Evolutionary conservation across 2,888 invertebrate species (phyloP).

Genomic region (Plagodis pulveraria): DNA sequence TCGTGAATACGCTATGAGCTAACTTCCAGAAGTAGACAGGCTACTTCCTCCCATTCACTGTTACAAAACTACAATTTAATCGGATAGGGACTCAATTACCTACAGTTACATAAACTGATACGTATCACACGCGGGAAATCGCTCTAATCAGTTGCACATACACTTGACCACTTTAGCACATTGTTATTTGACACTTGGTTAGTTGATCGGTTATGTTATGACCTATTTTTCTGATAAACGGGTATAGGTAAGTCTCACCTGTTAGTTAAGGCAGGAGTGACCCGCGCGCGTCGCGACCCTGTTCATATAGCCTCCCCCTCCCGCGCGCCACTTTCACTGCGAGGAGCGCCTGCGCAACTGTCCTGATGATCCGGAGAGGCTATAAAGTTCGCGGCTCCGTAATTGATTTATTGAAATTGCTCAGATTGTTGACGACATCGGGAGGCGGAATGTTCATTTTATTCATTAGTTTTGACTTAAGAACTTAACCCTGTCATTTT

Average conservation of each 20-base stretch:
- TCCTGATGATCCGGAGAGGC: constrained; percentile 59
- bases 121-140: constrained; percentile 42
- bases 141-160: constrained; percentile 49
- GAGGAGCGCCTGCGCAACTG: constrained; percentile 64
- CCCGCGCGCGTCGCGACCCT: constrained; percentile 66
- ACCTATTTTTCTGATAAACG: constrained; percentile 29
- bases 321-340: constrained; percentile 67
- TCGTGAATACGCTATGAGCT: not conserved
- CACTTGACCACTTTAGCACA: constrained; percentile 53
- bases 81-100: constrained; percentile 24
- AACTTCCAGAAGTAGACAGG: constrained; percentile 13
- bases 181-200: constrained; percentile 32
- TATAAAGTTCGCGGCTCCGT: constrained; percentile 40
- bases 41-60: constrained; percentile 27
- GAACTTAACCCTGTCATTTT: constrained; percentile 6
- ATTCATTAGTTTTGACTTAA: constrained; percentile 13
- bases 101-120: constrained; percentile 42
- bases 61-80: constrained; percentile 21
- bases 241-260: constrained; percentile 63
- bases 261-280: constrained; percentile 65
- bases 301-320: constrained; percentile 69
- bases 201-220: constrained; percentile 4
- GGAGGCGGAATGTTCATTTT: constrained; percentile 10
- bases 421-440: constrained; percentile 17
- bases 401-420: constrained; percentile 25